These are phyloP conservation scores for Lordiphosa mommai DNA, from an alignment of 1,140 invertebrate species.

Conservation along the genomic window DNA sequence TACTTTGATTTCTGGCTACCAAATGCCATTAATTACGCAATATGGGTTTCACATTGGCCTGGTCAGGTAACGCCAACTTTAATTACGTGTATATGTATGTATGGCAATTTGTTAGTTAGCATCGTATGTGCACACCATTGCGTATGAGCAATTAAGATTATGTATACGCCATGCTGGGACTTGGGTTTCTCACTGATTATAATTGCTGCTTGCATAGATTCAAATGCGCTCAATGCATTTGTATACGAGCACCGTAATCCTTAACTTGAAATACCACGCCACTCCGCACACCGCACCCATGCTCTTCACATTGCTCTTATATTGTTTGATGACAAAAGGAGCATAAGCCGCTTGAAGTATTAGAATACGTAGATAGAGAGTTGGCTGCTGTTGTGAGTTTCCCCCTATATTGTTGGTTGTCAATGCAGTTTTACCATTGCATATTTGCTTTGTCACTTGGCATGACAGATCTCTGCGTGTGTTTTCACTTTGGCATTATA, in stretches of 20 bases:
- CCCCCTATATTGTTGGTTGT: slow-evolving; percentile 20
- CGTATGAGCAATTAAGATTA: slow-evolving; percentile 45
- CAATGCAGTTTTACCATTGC: slow-evolving; percentile 55
- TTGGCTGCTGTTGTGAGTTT: slow-evolving; percentile 5
- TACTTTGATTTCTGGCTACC: background rate
- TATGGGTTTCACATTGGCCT: background rate
- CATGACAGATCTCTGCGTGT: slow-evolving; percentile 16
- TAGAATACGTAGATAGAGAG: slow-evolving; percentile 13
- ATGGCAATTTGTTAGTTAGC: slow-evolving; percentile 4
- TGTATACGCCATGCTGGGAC: slow-evolving; percentile 29
- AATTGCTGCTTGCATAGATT: slow-evolving; percentile 44
- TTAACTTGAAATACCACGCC: too few relatives aligned
- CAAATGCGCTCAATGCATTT: slow-evolving; percentile 50
- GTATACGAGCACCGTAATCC: background rate
- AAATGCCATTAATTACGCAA: background rate
- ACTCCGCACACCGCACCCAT: background rate
- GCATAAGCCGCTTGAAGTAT: slow-evolving; percentile 31
- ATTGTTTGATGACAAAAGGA: slow-evolving; percentile 23
- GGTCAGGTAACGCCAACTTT: slow-evolving; percentile 7
- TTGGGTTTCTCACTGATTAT: slow-evolving; percentile 28
- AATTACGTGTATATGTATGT: slow-evolving; percentile 14
- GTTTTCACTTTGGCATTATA: slow-evolving; percentile 37
- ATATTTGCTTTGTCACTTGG: slow-evolving; percentile 31
- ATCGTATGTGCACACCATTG: slow-evolving; percentile 28
- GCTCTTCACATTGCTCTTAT: slow-evolving; percentile 9